These are phyloP conservation scores for Sminthopsis crassicaudata DNA, from an alignment of 2,113 vertebrate species.

Conservation along the genomic window DNA sequence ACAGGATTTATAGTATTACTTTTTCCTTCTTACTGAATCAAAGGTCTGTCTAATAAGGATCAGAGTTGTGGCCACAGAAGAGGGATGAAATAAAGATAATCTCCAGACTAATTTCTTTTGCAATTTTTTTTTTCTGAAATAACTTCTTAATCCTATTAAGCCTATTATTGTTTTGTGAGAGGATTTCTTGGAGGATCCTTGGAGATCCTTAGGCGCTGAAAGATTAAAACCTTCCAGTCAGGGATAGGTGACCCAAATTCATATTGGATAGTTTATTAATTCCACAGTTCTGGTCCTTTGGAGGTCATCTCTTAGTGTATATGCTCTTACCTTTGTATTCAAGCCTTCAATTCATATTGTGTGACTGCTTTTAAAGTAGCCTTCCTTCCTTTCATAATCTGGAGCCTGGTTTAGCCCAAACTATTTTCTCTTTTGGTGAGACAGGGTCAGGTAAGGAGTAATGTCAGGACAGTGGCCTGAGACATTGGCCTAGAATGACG, in stretches of 20 bases:
- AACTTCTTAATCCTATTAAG: conserved; percentile 65
- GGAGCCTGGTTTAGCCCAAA: neutral
- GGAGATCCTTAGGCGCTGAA: conserved; percentile 58
- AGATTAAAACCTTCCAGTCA: conserved; percentile 72
- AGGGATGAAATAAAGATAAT: conserved; percentile 48
- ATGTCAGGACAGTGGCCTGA: neutral
- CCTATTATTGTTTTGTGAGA: conserved; percentile 63
- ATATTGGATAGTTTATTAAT: conserved; percentile 53
- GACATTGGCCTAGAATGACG: neutral
- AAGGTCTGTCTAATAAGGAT: conserved; percentile 62
- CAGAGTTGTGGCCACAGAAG: conserved; percentile 39
- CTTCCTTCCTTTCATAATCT: neutral
- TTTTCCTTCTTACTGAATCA: conserved; percentile 37
- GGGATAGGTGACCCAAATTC: conserved; percentile 75
- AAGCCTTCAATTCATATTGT: conserved; percentile 29
- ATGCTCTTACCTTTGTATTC: neutral
- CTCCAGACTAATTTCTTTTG: conserved; percentile 56
- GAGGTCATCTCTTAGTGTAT: neutral
- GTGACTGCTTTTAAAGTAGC: conserved; percentile 17
- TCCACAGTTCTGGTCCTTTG: neutral
- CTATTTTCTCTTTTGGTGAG: conserved; percentile 11
- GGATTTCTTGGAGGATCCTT: conserved; percentile 75
- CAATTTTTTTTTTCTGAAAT: conserved; percentile 64
- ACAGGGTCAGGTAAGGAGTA: neutral
- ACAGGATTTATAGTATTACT: conserved; percentile 54